These are phyloP conservation scores for Pseudorhombus dupliciocellatus DNA, from an alignment of 2,113 vertebrate genomes.

Conservation along the genomic window DNA sequence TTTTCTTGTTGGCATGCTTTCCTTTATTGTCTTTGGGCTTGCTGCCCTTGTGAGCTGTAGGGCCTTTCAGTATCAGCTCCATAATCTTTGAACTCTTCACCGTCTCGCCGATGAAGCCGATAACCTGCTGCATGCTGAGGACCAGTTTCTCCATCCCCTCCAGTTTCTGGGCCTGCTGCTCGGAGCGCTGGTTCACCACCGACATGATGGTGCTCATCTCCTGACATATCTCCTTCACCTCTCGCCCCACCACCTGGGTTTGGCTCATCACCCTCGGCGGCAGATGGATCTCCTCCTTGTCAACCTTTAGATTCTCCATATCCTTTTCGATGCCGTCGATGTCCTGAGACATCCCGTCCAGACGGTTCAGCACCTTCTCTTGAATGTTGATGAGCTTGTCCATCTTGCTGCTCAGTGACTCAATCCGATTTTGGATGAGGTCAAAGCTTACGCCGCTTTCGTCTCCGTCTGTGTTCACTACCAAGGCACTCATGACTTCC, in stretches of 20 bases:
- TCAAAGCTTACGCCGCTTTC: constrained; percentile 68
- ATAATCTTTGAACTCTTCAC: constrained; percentile 84
- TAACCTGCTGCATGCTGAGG: constrained; percentile 85
- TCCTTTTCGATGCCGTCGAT: constrained; percentile 84
- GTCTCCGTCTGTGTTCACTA: constrained; percentile 72
- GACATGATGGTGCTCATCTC: constrained; percentile 88
- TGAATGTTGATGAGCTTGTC: constrained; percentile 86
- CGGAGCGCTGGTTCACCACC: constrained; percentile 83
- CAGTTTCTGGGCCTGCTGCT: constrained; percentile 86
- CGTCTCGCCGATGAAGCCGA: constrained; percentile 85
- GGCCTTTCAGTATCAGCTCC: constrained; percentile 81
- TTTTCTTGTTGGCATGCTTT: constrained; percentile 74
- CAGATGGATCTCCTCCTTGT: constrained; percentile 78
- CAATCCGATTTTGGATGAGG: constrained; percentile 84
- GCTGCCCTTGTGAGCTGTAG: constrained; percentile 63
- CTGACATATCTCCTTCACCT: constrained; percentile 82
- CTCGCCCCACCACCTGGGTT: constrained; percentile 63
- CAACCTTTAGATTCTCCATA: constrained; percentile 81
- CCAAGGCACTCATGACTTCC: constrained; percentile 72
- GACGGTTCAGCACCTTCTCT: constrained; percentile 85
- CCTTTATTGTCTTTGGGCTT: constrained; percentile 72
- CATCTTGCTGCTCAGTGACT: constrained; percentile 87
- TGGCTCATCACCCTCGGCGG: constrained; percentile 58
- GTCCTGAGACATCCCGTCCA: constrained; percentile 86
- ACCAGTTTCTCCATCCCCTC: constrained; percentile 88